Evolutionary conservation across 2,797 vertebrate genomes (phyloP), one percentile per base, ranked within the genome.

Genomic region (Podarcis siculus): DNA sequence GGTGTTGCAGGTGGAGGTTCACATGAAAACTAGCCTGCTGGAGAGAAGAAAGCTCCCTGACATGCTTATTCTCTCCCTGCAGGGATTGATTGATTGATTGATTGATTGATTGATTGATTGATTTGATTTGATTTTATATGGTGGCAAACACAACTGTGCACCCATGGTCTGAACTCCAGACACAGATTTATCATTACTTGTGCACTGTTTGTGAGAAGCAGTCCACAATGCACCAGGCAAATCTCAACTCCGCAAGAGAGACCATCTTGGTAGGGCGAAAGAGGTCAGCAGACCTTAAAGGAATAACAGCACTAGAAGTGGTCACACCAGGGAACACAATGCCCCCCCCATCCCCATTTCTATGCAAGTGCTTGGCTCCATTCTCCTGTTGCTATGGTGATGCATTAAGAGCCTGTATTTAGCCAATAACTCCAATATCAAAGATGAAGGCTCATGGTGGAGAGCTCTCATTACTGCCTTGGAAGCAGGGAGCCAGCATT

Each of bases 361-460:
- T 75, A 79, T 23, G 6, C 27, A 8, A 35, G 67, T 64, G 30
- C 83, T 39, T 5, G 9, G 55, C 79, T 77, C 69, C 27, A 25
- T 76, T 84, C 79, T 32, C 37, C 69, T 25, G 91, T 92, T 90
- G 71, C 85, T 77, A 90, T 88, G 84, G 84, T 19, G 79, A 92
- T n/a, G 4, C 55, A 55, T n/a, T 55, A 75, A 85, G 69, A 79
- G 76, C 58, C 82, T 86, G 45, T 72, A 78, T 66, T 86, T 80
- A 86, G 79, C 83, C 85, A 86, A 88, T 89, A 77, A 83, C 75
- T 83, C 71, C 78, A 84, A 45, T 66, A 86, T 77, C 61, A 45
- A 67, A 83, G 76, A 84, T 49, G 80, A 80, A 79, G 49, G 85
- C 69, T 84, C 72, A 58, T 79, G 37, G 69, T 84, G 81, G 86